A percentile compares a stretch with the other conserved stretches of the same genome.
These are phyloP conservation scores for Passerculus sandwichensis DNA, from an alignment of 2,797 vertebrate genomes.

Conservation along the genomic window DNA sequence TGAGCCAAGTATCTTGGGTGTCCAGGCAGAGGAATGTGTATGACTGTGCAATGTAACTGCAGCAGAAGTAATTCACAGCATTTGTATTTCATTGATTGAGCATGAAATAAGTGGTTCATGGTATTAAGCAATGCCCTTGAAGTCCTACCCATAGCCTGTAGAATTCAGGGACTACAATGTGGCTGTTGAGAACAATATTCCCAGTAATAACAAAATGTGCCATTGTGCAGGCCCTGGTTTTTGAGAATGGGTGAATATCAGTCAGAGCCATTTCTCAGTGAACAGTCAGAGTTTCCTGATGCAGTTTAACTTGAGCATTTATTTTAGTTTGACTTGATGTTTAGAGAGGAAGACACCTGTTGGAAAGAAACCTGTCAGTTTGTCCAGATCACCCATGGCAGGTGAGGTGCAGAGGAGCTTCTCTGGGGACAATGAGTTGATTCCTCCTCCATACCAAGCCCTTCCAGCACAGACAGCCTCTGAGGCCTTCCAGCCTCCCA, in stretches of 20 bases:
- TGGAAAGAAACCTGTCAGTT: constrained; percentile 92
- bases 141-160: background rate
- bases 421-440: constrained; percentile 91
- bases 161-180: background rate
- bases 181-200: background rate
- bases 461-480: constrained; percentile 80
- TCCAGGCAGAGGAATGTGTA: background rate
- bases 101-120: background rate
- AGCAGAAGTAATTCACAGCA: background rate
- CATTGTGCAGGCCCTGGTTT: background rate
- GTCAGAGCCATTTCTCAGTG: background rate
- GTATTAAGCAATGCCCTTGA: background rate
- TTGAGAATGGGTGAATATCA: background rate
- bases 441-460: constrained; percentile 84
- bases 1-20: background rate
- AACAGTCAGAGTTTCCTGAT: constrained; percentile 63
- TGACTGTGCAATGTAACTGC: background rate
- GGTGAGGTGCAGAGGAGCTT: constrained; percentile 88
- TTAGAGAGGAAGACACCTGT: constrained; percentile 96
- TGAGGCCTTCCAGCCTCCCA: constrained; percentile 87
- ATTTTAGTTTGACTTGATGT: constrained; percentile 93
- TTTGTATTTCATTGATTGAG: background rate
- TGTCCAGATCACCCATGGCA: constrained; percentile 85
- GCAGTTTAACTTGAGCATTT: constrained; percentile 77
- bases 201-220: background rate